These are phyloP conservation scores for Pseudomugil gertrudae DNA, from an alignment of 2,797 vertebrate genomes.

Conservation along the genomic window DNA sequence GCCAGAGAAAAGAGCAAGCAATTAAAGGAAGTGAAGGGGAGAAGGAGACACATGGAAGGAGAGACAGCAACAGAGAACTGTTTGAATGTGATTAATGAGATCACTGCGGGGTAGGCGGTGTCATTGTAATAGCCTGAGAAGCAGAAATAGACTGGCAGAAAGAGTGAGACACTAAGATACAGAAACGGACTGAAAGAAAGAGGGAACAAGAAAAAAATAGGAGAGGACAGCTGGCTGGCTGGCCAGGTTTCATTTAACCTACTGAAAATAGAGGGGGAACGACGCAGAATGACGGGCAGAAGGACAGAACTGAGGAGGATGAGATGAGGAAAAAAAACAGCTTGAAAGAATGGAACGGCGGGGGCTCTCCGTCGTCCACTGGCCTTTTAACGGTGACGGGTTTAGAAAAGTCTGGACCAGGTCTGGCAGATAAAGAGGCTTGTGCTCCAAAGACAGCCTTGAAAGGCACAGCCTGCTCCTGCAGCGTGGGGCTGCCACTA, in stretches of 20 bases:
- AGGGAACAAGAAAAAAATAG: constrained; percentile 28
- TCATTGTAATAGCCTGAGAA: constrained; percentile 71
- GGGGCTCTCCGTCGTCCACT: constrained; percentile 61
- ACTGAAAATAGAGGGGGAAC: constrained; percentile 34
- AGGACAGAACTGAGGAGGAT: constrained; percentile 38
- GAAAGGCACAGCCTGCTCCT: constrained; percentile 54
- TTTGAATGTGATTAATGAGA: constrained; percentile 83
- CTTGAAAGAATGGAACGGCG: constrained; percentile 64
- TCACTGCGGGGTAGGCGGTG: constrained; percentile 78
- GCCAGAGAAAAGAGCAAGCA: constrained; percentile 74
- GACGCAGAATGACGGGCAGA: constrained; percentile 15
- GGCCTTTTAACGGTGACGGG: constrained; percentile 62
- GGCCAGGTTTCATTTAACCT: constrained; percentile 60
- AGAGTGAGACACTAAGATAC: constrained; percentile 34
- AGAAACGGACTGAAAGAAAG: constrained; percentile 19
- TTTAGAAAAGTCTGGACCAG: constrained; percentile 56
- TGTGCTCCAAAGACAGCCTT: constrained; percentile 48
- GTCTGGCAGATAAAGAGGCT: constrained; percentile 59
- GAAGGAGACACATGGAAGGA: constrained; percentile 52
- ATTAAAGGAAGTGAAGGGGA: constrained; percentile 70
- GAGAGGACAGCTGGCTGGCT: constrained; percentile 58
- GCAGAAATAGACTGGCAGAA: constrained; percentile 32
- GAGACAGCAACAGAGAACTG: constrained; percentile 65
- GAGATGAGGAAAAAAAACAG: constrained; percentile 26
- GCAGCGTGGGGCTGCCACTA: constrained; percentile 18